Conservation (phyloP, 2,888 invertebrate genomes). For the Lamproptera curius region DNA sequence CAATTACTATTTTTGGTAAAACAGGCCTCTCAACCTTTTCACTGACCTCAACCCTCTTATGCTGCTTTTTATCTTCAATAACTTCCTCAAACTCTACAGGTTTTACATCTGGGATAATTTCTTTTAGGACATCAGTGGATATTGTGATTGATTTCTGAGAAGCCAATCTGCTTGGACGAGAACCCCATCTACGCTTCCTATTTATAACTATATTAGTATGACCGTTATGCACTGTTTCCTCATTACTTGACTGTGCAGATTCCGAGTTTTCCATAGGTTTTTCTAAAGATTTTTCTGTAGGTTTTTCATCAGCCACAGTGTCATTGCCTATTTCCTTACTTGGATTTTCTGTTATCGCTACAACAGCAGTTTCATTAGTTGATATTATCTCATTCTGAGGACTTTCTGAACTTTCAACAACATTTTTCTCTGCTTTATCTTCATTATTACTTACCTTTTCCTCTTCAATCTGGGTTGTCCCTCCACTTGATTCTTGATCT, state of each 20-base stretch:
- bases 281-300: too few species aligned
- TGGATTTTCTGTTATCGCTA: slow-evolving; percentile 36
- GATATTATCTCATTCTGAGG: slow-evolving; percentile 39
- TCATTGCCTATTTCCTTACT: slow-evolving; percentile 32
- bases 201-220: slow-evolving; percentile 46
- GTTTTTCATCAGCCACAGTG: slow-evolving; percentile 27
- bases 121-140: slow-evolving; percentile 85
- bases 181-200: slow-evolving; percentile 70
- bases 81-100: slow-evolving; percentile 80
- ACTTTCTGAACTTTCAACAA: slow-evolving; percentile 44
- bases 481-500: slow-evolving; percentile 30
- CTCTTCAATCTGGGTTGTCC: slow-evolving; percentile 18
- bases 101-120: slow-evolving; percentile 80
- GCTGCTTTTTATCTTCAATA: slow-evolving; percentile 63
- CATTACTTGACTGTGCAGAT: slow-evolving; percentile 39
- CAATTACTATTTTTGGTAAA: slow-evolving; percentile 67
- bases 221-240: slow-evolving; percentile 49
- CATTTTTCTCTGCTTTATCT: slow-evolving; percentile 43
- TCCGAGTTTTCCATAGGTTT: slow-evolving; percentile 34
- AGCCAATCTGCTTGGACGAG: slow-evolving; percentile 62
- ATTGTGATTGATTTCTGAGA: slow-evolving; percentile 83
- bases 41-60: slow-evolving; percentile 48
- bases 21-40: slow-evolving; percentile 62
- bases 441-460: slow-evolving; percentile 66
- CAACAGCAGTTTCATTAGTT: slow-evolving; percentile 65